Evolutionary conservation across 1,140 invertebrate genomes (phyloP).

Genomic region (Batillaria attramentaria): DNA sequence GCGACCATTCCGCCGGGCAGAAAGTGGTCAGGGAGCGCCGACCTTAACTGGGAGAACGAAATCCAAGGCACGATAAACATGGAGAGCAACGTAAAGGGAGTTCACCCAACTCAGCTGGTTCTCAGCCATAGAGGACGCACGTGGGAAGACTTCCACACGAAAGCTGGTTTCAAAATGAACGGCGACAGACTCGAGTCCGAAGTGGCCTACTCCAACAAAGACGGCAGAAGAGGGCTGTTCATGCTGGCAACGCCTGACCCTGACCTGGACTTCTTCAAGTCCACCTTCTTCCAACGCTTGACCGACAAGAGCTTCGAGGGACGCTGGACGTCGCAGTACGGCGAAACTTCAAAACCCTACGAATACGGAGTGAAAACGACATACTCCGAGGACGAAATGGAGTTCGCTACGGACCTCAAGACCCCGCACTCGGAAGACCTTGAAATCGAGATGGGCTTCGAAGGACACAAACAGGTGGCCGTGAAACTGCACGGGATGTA

Average conservation of each 20-base stretch:
- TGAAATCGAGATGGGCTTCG: slow-evolving; percentile 10
- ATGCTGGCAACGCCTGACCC: slow-evolving; percentile 29
- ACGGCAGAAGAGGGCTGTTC: slow-evolving; percentile 21
- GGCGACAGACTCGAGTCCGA: slow-evolving; percentile 32
- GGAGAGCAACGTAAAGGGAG: slow-evolving; percentile 10
- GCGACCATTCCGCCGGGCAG: neutral
- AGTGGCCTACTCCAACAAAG: slow-evolving; percentile 14
- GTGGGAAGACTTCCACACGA: slow-evolving; percentile 20
- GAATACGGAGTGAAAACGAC: neutral
- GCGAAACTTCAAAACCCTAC: slow-evolving; percentile 7
- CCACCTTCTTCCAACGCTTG: slow-evolving; percentile 27
- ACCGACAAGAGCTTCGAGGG: slow-evolving; percentile 19
- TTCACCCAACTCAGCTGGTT: slow-evolving; percentile 8
- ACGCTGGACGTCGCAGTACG: slow-evolving; percentile 17
- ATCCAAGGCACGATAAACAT: slow-evolving; percentile 27
- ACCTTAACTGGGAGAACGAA: slow-evolving; percentile 18
- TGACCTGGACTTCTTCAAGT: slow-evolving; percentile 26
- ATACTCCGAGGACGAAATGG: slow-evolving; percentile 10
- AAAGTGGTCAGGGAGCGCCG: neutral
- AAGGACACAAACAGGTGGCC: neutral
- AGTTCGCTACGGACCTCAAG: slow-evolving; percentile 22
- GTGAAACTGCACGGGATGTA: slow-evolving; percentile 14
- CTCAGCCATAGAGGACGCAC: slow-evolving; percentile 26
- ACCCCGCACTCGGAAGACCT: slow-evolving; percentile 35
- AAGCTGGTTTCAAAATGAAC: slow-evolving; percentile 26